Evolutionary conservation across 2,113 vertebrate genomes (phyloP).

Genomic region (Ictidomys tridecemlineatus): DNA sequence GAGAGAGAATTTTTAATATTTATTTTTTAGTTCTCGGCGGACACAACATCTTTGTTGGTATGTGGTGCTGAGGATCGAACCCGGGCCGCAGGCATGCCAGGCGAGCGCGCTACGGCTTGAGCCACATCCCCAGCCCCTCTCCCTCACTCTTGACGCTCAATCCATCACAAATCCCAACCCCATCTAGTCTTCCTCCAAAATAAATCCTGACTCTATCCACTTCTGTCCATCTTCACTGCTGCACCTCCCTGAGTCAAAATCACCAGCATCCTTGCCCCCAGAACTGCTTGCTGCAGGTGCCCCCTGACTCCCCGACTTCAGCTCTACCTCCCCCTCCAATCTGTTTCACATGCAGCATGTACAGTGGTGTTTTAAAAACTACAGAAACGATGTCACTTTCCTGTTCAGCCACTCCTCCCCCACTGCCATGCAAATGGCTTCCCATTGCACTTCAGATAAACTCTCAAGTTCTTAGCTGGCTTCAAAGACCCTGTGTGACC

Average conservation of each 20-base stretch:
- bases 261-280: neutral
- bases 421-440: neutral
- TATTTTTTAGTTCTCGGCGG: no score
- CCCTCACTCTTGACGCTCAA: neutral
- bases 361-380: neutral
- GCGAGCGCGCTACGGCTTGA: no score
- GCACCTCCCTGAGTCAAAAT: neutral
- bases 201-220: neutral
- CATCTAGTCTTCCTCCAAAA: neutral
- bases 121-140: no score
- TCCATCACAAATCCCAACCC: neutral
- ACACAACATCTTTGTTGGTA: no score
- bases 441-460: slow-evolving; percentile 48
- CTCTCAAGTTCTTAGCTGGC: neutral
- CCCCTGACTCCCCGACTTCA: neutral
- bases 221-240: neutral
- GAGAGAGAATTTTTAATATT: no score
- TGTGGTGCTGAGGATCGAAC: no score
- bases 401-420: neutral
- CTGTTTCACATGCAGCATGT: neutral
- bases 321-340: neutral
- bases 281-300: neutral
- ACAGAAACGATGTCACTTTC: neutral
- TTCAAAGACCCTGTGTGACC: neutral
- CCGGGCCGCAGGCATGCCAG: no score